Percentiles rank a stretch among this genome's conserved stretches.
Evolutionary conservation across 2,113 vertebrate species (phyloP).

Genomic region (Hypanus sabinus): DNA sequence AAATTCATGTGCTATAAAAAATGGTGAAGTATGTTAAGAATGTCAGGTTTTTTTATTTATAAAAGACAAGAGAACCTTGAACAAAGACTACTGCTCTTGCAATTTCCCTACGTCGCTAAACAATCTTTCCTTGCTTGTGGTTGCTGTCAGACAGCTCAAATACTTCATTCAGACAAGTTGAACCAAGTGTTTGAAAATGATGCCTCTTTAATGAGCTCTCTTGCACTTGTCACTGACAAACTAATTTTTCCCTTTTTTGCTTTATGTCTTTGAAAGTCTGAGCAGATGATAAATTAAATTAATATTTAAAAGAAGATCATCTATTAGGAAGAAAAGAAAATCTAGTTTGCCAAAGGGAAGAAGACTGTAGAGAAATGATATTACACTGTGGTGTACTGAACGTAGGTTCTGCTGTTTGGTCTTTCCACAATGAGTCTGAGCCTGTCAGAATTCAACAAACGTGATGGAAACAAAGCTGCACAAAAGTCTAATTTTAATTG

Average conservation of each 20-base stretch:
- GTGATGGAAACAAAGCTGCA: background rate
- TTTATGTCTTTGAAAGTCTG: background rate
- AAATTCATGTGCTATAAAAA: background rate
- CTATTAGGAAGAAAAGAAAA: background rate
- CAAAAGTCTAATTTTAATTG: background rate
- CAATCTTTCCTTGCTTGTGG: background rate
- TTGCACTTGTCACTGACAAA: background rate
- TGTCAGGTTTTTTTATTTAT: background rate
- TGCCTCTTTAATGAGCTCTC: background rate
- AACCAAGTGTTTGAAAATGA: background rate
- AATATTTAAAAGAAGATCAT: background rate
- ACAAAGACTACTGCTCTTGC: background rate
- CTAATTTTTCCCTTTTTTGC: background rate
- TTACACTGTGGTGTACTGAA: background rate
- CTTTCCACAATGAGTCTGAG: background rate
- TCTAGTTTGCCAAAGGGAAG: background rate
- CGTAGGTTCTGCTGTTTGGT: background rate
- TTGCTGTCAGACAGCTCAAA: background rate
- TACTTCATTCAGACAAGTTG: background rate
- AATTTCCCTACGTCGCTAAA: background rate
- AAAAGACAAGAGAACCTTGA: background rate
- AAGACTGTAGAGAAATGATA: background rate
- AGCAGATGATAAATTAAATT: background rate
- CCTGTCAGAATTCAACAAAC: background rate
- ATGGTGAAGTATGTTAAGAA: background rate